Evolutionary conservation across 2,797 vertebrate genomes (phyloP).

Genomic region (Loris lydekkerianus): DNA sequence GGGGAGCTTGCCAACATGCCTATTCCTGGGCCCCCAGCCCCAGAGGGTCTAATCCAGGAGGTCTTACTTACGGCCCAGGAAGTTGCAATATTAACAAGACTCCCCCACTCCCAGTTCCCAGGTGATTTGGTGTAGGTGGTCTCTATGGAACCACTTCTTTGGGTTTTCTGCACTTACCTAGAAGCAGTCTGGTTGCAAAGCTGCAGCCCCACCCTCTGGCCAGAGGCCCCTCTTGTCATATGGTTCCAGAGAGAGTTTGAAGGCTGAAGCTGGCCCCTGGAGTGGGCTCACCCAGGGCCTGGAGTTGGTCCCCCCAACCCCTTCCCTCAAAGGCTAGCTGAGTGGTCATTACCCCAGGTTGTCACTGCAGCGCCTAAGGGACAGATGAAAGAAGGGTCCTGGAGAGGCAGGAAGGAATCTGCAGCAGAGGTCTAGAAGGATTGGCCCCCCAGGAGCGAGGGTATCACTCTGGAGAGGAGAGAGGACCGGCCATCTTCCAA

Average conservation of each 20-base stretch:
- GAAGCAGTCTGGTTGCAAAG: background rate
- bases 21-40: no score
- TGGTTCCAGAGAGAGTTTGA: background rate
- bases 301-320: background rate
- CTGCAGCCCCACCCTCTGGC: background rate
- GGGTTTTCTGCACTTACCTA: background rate
- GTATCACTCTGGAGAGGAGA: accelerated
- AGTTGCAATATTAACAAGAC: background rate
- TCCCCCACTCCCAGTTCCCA: background rate
- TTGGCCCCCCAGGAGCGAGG: no score
- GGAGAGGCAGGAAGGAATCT: background rate
- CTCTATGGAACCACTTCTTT: background rate
- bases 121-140: no score
- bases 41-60: background rate
- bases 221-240: background rate
- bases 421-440: background rate
- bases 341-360: background rate
- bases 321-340: background rate
- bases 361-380: background rate
- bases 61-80: no score
- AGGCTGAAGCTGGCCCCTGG: background rate
- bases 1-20: background rate
- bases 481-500: background rate
- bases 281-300: background rate
- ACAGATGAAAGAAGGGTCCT: background rate